Conservation (phyloP, 2,797 vertebrate species). For the Threskiornis aethiopicus region DNA sequence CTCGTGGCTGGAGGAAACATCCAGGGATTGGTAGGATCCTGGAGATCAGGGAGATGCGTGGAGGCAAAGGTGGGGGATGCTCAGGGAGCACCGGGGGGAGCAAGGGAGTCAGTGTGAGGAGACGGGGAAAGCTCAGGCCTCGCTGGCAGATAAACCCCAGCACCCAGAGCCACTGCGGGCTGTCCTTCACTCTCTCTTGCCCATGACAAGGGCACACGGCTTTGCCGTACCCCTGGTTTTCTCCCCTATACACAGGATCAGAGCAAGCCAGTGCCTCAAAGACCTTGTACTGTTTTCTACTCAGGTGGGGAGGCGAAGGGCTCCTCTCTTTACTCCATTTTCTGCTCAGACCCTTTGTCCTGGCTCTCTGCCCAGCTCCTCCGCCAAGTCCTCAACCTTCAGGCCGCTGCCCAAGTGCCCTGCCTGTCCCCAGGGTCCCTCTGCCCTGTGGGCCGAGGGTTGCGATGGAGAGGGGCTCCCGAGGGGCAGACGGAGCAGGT, state of each 20-base stretch:
- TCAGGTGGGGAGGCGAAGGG: fast-evolving
- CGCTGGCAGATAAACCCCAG: fast-evolving
- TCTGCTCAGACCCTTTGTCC: neutral
- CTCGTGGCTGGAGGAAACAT: neutral
- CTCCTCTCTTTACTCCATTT: neutral
- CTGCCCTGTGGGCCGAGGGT: neutral
- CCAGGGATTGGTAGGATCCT: fast-evolving
- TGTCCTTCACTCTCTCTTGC: neutral
- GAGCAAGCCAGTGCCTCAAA: neutral
- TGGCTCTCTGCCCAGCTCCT: neutral
- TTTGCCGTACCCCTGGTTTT: neutral
- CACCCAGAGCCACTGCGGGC: fast-evolving
- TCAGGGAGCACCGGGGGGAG: neutral
- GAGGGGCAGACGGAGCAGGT: neutral
- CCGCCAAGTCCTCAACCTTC: too few species aligned
- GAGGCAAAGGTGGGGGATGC: neutral
- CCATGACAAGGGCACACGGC: fast-evolving
- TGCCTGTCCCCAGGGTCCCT: neutral
- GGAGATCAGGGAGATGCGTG: neutral
- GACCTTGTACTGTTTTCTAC: neutral
- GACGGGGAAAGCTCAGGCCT: neutral
- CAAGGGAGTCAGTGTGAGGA: neutral
- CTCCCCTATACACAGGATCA: neutral
- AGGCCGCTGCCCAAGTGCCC: neutral
- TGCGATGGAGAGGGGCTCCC: neutral